phyloP scores from a whole-genome alignment of 2,113 vertebrate species.

The Meles meles region DNA sequence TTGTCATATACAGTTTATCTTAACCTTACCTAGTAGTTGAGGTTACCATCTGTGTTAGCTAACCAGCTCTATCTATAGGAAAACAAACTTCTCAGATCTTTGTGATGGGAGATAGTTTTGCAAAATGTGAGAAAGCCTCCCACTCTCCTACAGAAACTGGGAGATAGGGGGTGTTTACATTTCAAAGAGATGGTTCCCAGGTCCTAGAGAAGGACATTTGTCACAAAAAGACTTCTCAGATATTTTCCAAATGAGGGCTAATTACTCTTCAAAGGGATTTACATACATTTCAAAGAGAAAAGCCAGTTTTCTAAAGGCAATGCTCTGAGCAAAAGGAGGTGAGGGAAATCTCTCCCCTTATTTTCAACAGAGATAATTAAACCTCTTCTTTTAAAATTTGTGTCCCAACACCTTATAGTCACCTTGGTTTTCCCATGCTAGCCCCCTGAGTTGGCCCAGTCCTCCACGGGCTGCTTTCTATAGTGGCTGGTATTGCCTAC shows the following conservation, averaged over 20 bases:
- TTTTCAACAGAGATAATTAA: background rate
- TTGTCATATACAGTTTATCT: background rate
- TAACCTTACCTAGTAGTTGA: background rate
- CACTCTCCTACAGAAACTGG: background rate
- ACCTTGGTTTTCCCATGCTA: background rate
- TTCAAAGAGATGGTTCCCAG: background rate
- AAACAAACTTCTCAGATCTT: background rate
- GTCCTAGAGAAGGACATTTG: background rate
- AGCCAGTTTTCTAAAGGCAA: slow-evolving; percentile 3
- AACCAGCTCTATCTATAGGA: background rate
- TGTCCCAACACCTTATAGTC: background rate
- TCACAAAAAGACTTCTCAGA: background rate
- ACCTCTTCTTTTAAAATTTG: background rate
- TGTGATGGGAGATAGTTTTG: background rate
- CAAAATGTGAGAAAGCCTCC: background rate
- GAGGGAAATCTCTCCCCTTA: background rate
- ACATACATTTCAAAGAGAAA: background rate
- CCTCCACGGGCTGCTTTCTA: background rate
- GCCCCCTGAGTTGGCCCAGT: background rate
- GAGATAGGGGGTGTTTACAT: background rate
- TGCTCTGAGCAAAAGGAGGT: background rate
- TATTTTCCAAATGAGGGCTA: background rate
- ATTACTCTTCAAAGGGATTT: background rate
- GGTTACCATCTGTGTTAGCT: background rate
- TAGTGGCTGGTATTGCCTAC: background rate